Evolutionary conservation across 1,140 invertebrate genomes (phyloP), one percentile per base, ranked within the genome.

Genomic region (Berghia stephanieae): DNA sequence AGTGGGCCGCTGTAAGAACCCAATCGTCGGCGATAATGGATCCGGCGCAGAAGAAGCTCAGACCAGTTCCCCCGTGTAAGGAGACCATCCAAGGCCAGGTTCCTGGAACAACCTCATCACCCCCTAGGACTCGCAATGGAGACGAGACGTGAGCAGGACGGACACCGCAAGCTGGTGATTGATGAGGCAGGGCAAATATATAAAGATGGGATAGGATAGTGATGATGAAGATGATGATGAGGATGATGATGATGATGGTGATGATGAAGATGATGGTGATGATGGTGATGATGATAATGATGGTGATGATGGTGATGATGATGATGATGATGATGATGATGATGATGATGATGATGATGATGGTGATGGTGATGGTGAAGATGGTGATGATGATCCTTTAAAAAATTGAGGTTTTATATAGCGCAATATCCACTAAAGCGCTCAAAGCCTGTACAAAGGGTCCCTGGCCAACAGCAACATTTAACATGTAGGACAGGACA

Each of bases 1-100:
- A 94, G 83, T 94, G 93, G 1, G 93, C 93, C 4, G 93, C 93
- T 0, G 93, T 93, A n/a, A 94, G 60, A 0, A 94, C 89, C 83
- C 93, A 93, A 27, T 91, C 88, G 55, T 90, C 89, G 75, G 89
- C 91, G 63, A 93, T 91, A 3, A 93, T 83, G 13, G 90, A 90
- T 49, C 93, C 93, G 31, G 92, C 93, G 85, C 93, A 94, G 79
- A 90, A 92, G 80, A 90, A 91, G 18, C 27, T 75, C 44, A 81
- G 38, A n/a, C 57, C 63, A 27, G 49, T 63, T 0, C 84, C 84
- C 13, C 84, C 84, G 68, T 83, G 81, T 3, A 86, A 43, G 27
- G 82, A 83, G 27, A 83, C 82, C 72, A 83, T 46, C 70, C 80
- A 84, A 4, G 84, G 84, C 83, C 82, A 84, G 1, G 81, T 78